Evolutionary conservation across 2,113 vertebrate species (phyloP), one percentile per base, ranked within the genome.

Genomic region (Spermophilus dauricus): DNA sequence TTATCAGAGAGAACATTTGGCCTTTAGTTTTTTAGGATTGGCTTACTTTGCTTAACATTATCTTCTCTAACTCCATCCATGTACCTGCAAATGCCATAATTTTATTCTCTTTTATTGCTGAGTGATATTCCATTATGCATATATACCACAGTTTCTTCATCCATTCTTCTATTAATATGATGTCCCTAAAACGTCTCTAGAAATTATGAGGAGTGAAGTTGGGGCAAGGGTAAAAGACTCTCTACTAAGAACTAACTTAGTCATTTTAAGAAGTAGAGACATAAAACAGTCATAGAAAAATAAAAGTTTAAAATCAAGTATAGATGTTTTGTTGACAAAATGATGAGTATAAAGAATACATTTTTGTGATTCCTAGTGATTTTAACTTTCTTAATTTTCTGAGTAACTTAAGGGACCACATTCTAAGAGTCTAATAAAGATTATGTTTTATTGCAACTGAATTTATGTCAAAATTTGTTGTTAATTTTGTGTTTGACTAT

Each of bases 331-430:
- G 3, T 95, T 37, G 42, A 34, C 87, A 86, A 84, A n/a, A 58
- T 7, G 5, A 45, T 48, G 18, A 73, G 8, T 51, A 0, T 86
- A 48, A 87, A 80, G 18, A 32, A 65, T 32, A 9, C 10, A 11
- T 75, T 77, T 96, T 73, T 84, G 42, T 81, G 80, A 30, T 17
- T 89, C 18, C 32, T 93, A 48, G 26, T 86, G 28, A 20, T 61
- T 83, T 83, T 70, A 87, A 90, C 4, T 70, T 92, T 91, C 30
- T 83, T 80, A 28, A 92, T 77, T 80, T 86, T 83, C 39, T 92
- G 34, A 87, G 26, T 92, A 75, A 42, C 80, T 82, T 5, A 45
- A 75, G 48, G 5, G 3, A 53, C 48, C 9, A 4, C 6, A 11
- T 65, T 65, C 16, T 51, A 82, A 82, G 56, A 63, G 28, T 88